These are phyloP conservation scores for Onthophagus taurus DNA, from an alignment of 1,140 invertebrate species.

Conservation along the genomic window DNA sequence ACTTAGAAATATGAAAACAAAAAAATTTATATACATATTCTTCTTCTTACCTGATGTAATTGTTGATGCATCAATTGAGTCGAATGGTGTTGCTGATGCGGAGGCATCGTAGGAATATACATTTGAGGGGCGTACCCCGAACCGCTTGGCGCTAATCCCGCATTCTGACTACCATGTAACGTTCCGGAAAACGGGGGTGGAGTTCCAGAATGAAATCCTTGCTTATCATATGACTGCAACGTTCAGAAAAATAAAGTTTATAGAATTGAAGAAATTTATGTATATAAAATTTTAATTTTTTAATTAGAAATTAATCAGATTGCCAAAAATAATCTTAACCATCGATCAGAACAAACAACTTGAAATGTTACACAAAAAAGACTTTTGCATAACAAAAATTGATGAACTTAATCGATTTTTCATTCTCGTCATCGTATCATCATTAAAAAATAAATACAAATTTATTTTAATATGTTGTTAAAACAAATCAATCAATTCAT, in stretches of 20 bases:
- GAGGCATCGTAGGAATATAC: constrained; percentile 62
- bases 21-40: too few relatives aligned
- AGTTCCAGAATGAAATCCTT: constrained; percentile 73
- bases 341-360: background rate
- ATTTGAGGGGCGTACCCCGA: constrained; percentile 53
- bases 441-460: too few relatives aligned
- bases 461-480: too few relatives aligned
- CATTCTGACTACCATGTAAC: constrained; percentile 60
- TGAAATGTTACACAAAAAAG: background rate
- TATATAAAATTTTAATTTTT: background rate
- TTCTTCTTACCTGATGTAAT: constrained; percentile 53
- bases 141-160: constrained; percentile 57
- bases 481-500: too few relatives aligned
- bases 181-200: constrained; percentile 63
- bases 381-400: constrained; percentile 3
- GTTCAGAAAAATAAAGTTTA: constrained; percentile 1
- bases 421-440: constrained; percentile 16
- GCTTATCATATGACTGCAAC: constrained; percentile 74
- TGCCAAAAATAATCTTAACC: constrained; percentile 11
- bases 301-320: constrained; percentile 3
- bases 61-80: constrained; percentile 62
- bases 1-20: too few relatives aligned
- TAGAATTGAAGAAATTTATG: background rate
- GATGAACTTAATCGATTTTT: background rate
- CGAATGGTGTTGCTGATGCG: constrained; percentile 45